Evolutionary conservation across 1,140 invertebrate genomes (phyloP).

Genomic region (Drosophila kanapiae): DNA sequence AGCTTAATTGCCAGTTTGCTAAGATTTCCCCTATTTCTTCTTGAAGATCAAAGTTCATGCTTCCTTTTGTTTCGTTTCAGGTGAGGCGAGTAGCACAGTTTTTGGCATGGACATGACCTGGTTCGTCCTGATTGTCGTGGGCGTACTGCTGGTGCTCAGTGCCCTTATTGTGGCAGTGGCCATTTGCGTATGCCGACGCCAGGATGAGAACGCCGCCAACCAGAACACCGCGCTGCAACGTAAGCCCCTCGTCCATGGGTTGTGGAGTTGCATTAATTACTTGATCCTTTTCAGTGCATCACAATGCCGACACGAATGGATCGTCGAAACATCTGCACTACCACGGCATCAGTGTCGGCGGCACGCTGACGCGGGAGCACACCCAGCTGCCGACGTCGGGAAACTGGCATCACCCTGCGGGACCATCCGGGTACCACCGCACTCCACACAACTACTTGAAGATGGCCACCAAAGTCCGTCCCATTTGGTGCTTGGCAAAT

Average conservation of each 20-base stretch:
- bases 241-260: constrained; percentile 16
- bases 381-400: constrained; percentile 88
- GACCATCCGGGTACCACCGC: constrained; percentile 91
- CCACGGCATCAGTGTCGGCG: constrained; percentile 78
- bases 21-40: no score
- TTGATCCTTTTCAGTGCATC: constrained; percentile 88
- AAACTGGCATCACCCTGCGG: constrained; percentile 97
- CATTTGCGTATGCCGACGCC: constrained; percentile 91
- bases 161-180: constrained; percentile 89
- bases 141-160: constrained; percentile 88
- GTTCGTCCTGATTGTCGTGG: constrained; percentile 90
- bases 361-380: constrained; percentile 84
- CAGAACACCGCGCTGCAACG: constrained; percentile 83
- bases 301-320: constrained; percentile 92
- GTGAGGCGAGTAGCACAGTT: constrained; percentile 90
- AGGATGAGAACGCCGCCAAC: constrained; percentile 86
- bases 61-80: constrained; percentile 86
- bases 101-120: constrained; percentile 91
- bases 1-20: no score
- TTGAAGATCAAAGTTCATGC: background rate
- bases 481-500: constrained; percentile 85
- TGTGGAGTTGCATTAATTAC: background rate
- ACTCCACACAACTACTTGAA: constrained; percentile 85
- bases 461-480: constrained; percentile 86
- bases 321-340: constrained; percentile 88